These are phyloP conservation scores for Neoniphon sammara DNA, from an alignment of 2,797 vertebrate genomes.

Conservation along the genomic window DNA sequence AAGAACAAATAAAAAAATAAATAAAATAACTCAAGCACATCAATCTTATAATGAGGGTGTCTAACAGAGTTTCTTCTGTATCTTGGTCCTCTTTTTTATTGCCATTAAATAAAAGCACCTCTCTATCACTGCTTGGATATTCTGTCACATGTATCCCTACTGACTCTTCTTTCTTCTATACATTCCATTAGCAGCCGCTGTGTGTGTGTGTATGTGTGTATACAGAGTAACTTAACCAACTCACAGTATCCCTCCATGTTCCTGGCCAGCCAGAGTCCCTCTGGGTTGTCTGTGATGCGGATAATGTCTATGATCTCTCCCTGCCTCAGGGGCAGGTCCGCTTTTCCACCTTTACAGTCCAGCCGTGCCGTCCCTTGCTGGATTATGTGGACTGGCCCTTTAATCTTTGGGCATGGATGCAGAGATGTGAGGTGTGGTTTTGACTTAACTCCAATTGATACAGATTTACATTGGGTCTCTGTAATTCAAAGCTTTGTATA, in stretches of 20 bases:
- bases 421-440: background rate
- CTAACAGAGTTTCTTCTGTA: too few relatives aligned
- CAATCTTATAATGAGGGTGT: too few relatives aligned
- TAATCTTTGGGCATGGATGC: conserved; percentile 70
- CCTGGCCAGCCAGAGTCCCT: conserved; percentile 86
- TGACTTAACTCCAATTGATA: too few relatives aligned
- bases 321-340: conserved; percentile 82
- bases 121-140: too few relatives aligned
- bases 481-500: too few relatives aligned
- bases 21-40: too few relatives aligned
- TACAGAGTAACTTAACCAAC: conserved; percentile 41
- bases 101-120: too few relatives aligned
- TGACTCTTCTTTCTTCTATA: background rate
- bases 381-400: conserved; percentile 77
- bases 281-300: conserved; percentile 86
- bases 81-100: too few relatives aligned
- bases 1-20: too few relatives aligned
- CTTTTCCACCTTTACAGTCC: conserved; percentile 84
- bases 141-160: too few relatives aligned
- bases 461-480: too few relatives aligned
- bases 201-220: background rate
- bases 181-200: too few relatives aligned
- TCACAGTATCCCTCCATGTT: conserved; percentile 77
- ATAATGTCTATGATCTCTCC: conserved; percentile 86
- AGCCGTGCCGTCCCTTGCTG: conserved; percentile 79